phyloP scores from a whole-genome alignment of 1,140 invertebrate species.

The Kradibia gibbosae region DNA sequence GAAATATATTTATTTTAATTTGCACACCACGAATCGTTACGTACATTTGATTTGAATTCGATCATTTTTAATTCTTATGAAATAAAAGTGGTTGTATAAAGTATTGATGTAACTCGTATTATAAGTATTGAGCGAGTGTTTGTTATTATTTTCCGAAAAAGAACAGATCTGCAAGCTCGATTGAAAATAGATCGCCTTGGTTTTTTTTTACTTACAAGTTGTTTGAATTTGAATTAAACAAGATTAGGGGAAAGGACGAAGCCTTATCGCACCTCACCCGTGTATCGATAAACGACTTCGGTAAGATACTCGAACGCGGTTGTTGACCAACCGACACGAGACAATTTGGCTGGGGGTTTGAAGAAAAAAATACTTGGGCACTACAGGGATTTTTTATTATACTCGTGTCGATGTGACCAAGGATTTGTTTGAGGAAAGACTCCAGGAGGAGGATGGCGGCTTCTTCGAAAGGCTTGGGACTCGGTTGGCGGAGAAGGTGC shows the following conservation, averaged over 20 bases:
- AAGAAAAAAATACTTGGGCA: conserved; percentile 31
- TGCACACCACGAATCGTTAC: no score
- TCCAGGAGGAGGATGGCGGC: conserved; percentile 83
- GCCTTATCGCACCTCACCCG: not conserved
- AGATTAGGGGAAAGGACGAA: no score
- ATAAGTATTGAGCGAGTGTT: not conserved
- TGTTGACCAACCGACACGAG: no score
- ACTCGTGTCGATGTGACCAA: conserved; percentile 6
- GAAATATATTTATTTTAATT: not conserved
- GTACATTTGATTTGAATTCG: not conserved
- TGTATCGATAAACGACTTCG: no score
- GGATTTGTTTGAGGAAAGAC: conserved; percentile 71
- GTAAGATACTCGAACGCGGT: no score
- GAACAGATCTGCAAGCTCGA: not conserved
- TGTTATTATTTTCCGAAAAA: not conserved
- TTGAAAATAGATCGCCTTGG: not conserved
- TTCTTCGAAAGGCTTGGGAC: conserved; percentile 87
- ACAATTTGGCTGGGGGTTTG: no score
- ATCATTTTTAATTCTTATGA: not conserved
- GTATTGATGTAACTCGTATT: not conserved
- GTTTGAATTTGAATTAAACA: not conserved
- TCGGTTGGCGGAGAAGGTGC: conserved; percentile 77
- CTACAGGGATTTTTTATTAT: conserved; percentile 30
- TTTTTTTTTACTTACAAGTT: not conserved
- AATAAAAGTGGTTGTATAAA: not conserved